Base-by-base conservation (phyloP, 2,113 vertebrate species). In the Sigmodon hispidus region DNA sequence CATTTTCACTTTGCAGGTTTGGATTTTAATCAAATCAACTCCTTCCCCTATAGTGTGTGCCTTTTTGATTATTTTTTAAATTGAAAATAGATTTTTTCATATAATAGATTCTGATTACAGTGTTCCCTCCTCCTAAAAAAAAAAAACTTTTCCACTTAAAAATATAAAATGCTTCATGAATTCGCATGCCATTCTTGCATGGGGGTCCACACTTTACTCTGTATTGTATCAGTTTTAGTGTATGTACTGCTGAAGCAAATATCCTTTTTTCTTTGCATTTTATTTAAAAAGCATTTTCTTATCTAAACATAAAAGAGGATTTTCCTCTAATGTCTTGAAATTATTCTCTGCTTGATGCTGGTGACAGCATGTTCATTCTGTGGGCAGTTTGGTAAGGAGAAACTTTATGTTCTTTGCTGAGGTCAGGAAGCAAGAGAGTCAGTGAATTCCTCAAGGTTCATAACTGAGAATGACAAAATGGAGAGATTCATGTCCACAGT, bases 401-500 rank as follows among this genome's bases (percentile, higher is more conserved):
- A 70, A 3, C 3, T 55, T 22, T 17, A 2, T 63, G 73, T 34
- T 59, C 75, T 77, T n/a, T 55, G 9, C 26, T 52, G 5, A 65
- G 86, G 26, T 15, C 5, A 10, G 67, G 0, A 59, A 8, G 16
- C 43, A 9, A 92, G 59, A 15, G 13, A 43, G 24, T 36, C 17
- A 26, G 13, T 5, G 80, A 12, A 19, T 22, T 43, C 48, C 3
- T 59, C 0, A 3, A 22, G 43, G 34, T 0, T 45, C 26, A 2
- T 15, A 29, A 52, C 1, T 12, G 34, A 22, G 45, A 89, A 59
- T 65, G 19, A 57, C 48, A 50, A 13, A 34, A 3, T 12, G 3
- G 48, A 31, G 17, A 5, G 15, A 5, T 24, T 24, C 13, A 29
- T 57, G 19, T 22, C 70, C 36, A 22, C 34, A 0, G 0, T 15